Conservation (phyloP, 2,113 vertebrate species). For the Crotalus tigris region DNA sequence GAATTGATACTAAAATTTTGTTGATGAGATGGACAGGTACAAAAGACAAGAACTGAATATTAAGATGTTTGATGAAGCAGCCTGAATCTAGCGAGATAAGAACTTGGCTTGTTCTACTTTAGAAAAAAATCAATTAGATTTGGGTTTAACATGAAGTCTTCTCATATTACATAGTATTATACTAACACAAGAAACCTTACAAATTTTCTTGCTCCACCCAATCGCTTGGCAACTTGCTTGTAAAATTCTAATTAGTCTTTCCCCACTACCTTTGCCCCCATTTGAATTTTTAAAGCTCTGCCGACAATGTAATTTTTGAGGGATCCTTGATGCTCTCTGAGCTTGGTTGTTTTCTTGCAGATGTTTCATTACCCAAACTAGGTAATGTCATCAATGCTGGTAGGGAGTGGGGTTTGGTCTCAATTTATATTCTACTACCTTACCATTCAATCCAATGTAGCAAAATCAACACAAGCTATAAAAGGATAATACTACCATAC, state of each 20-base stretch:
- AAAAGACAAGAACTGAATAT: not conserved
- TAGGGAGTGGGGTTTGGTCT: not conserved
- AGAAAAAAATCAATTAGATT: not conserved
- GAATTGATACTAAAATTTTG: slow-evolving; percentile 15
- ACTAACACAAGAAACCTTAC: not conserved
- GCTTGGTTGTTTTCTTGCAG: not conserved
- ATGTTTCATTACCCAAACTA: not conserved
- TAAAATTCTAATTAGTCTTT: not conserved
- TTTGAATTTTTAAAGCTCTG: not conserved
- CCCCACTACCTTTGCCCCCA: not conserved
- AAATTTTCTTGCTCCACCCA: not conserved
- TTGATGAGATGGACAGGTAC: not conserved
- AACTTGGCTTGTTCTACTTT: not conserved
- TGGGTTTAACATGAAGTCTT: not conserved
- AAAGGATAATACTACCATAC: too few species aligned
- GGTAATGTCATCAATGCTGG: not conserved
- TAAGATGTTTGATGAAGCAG: not conserved
- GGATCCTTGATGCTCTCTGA: not conserved
- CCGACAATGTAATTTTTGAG: not conserved
- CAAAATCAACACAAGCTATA: not conserved
- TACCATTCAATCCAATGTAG: not conserved
- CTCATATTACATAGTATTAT: not conserved
- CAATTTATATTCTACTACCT: not conserved
- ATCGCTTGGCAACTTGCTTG: not conserved
- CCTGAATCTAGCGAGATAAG: not conserved